A percentile compares a stretch with the other conserved stretches of the same genome.
Evolutionary conservation across 2,888 invertebrate genomes (phyloP).

Genomic region (Stenoptilia bipunctidactyla): DNA sequence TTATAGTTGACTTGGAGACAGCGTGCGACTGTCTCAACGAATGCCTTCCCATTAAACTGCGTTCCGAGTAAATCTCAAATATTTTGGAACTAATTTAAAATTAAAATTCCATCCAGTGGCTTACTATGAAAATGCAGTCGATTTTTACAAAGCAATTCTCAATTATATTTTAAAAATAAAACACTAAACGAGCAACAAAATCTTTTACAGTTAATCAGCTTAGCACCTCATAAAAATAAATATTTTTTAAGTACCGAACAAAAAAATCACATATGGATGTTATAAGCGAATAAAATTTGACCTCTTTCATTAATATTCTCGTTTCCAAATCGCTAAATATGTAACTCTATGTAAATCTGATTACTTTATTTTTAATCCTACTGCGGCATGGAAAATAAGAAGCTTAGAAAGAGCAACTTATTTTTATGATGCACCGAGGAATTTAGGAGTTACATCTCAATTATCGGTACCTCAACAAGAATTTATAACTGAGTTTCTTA

Average conservation of each 20-base stretch:
- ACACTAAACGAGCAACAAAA: too few species aligned
- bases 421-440: background rate
- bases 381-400: background rate
- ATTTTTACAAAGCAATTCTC: background rate
- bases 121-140: background rate
- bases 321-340: background rate
- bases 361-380: background rate
- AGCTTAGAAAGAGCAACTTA: background rate
- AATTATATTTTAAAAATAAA: too few species aligned
- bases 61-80: constrained; percentile 40
- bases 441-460: background rate
- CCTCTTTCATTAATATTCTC: background rate
- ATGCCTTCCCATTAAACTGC: constrained; percentile 48
- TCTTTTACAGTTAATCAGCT: too few species aligned
- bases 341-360: background rate
- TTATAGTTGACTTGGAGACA: constrained; percentile 34
- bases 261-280: background rate
- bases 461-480: background rate
- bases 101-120: constrained; percentile 42
- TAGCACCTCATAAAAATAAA: background rate
- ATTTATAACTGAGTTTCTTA: constrained; percentile 3
- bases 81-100: constrained; percentile 50
- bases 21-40: constrained; percentile 41
- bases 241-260: background rate
- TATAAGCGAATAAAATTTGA: background rate